Conservation (phyloP, 2,113 vertebrate genomes). For the Pogonocichla stellata region DNA sequence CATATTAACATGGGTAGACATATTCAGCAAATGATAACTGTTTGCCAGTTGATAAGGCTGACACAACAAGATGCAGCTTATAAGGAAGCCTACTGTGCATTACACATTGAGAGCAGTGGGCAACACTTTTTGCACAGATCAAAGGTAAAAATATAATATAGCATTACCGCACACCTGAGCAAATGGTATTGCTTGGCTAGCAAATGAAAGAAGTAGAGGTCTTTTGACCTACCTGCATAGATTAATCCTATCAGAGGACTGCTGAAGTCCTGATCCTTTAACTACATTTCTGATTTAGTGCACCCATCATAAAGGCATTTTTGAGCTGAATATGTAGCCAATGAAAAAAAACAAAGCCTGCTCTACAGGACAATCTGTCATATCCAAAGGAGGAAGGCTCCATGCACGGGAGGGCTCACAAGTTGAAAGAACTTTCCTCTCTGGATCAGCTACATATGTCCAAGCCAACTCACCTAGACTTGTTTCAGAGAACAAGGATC, state of each 20-base stretch:
- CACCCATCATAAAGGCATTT: not conserved
- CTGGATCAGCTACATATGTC: not conserved
- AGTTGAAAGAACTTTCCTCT: not conserved
- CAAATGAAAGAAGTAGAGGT: not conserved
- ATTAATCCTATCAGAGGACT: not conserved
- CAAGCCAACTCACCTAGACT: not conserved
- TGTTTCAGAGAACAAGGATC: not conserved
- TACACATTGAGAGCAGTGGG: not conserved
- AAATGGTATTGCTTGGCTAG: not conserved
- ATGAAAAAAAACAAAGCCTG: not conserved
- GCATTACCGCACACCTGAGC: not conserved
- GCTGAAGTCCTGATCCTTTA: not conserved
- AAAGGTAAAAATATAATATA: not conserved
- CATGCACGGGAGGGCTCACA: rapidly evolving
- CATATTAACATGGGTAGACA: not conserved
- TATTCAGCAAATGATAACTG: not conserved
- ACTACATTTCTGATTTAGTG: not conserved
- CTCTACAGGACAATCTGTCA: not conserved
- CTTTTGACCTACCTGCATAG: not conserved
- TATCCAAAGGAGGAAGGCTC: not conserved
- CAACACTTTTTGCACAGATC: not conserved
- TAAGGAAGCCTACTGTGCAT: not conserved
- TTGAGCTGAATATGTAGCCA: not conserved
- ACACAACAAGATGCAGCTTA: not conserved
- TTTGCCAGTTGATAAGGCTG: not conserved